Evolutionary conservation across 2,113 vertebrate genomes (phyloP).

Genomic region (Dicentrarchus labrax): DNA sequence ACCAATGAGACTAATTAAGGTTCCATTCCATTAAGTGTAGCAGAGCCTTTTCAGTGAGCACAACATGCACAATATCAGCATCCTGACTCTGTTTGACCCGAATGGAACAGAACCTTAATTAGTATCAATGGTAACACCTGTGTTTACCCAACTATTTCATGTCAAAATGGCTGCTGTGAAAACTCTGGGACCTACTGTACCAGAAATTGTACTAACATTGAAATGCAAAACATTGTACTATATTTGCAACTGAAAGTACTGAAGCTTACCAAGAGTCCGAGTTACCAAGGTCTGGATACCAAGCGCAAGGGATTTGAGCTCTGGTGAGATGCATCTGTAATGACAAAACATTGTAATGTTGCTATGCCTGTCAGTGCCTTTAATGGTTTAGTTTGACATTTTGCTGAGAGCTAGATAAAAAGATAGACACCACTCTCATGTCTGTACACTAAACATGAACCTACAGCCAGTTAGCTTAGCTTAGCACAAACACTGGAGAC

Average conservation of each 20-base stretch:
- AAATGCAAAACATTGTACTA: not conserved
- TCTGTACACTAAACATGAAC: not conserved
- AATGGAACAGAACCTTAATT: too few species aligned
- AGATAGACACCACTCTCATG: not conserved
- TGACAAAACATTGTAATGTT: constrained; percentile 38
- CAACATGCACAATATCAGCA: too few species aligned
- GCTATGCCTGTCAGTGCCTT: not conserved
- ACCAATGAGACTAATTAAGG: too few species aligned
- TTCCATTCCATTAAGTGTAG: too few species aligned
- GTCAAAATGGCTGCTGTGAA: too few species aligned
- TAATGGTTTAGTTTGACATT: not conserved
- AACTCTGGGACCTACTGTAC: not conserved
- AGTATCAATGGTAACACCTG: too few species aligned
- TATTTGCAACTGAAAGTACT: not conserved
- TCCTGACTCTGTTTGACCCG: too few species aligned
- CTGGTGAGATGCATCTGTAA: constrained; percentile 89
- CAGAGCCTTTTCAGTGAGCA: too few species aligned
- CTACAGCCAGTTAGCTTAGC: too few species aligned
- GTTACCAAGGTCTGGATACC: constrained; percentile 86
- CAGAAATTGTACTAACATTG: not conserved
- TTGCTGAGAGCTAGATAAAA: too few species aligned
- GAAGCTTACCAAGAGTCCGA: constrained; percentile 87
- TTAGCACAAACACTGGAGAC: too few species aligned
- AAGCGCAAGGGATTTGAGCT: constrained; percentile 92
- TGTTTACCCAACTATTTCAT: too few species aligned